These are phyloP conservation scores for Physeter macrocephalus DNA, from an alignment of 2,113 vertebrate species.

Conservation along the genomic window DNA sequence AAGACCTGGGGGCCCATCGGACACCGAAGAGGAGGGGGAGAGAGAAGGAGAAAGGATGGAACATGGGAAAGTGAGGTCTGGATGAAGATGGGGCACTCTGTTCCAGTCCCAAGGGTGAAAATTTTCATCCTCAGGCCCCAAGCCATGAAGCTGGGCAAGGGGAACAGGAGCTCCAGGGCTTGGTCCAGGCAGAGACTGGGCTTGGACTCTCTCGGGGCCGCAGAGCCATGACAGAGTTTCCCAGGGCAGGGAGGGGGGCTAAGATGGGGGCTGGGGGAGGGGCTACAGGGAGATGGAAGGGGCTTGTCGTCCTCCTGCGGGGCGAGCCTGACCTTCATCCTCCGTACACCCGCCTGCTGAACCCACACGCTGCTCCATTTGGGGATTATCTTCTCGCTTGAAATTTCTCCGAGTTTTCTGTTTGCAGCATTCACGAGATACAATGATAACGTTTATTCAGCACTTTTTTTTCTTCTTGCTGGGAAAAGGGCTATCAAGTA, in stretches of 20 bases:
- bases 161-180: accelerated
- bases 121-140: accelerated
- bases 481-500: not conserved
- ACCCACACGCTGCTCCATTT: accelerated
- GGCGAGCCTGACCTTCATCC: accelerated
- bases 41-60: not conserved
- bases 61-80: accelerated
- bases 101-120: not conserved
- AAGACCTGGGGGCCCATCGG: not conserved
- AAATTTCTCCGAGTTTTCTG: not conserved
- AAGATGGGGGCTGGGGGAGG: not conserved
- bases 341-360: not conserved
- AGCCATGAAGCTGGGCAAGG: accelerated
- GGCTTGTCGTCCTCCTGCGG: too few relatives aligned
- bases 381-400: not conserved
- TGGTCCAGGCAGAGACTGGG: accelerated
- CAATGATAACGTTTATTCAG: not conserved
- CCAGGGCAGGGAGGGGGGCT: not conserved
- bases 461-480: not conserved
- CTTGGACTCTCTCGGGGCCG: accelerated
- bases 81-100: not conserved
- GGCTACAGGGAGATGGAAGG: accelerated
- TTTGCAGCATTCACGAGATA: not conserved
- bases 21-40: accelerated
- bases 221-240: not conserved